Percentiles rank a stretch among this genome's conserved stretches.
These are phyloP conservation scores for Brachionus angularis DNA, from an alignment of 1,140 invertebrate species.

Conservation along the genomic window DNA sequence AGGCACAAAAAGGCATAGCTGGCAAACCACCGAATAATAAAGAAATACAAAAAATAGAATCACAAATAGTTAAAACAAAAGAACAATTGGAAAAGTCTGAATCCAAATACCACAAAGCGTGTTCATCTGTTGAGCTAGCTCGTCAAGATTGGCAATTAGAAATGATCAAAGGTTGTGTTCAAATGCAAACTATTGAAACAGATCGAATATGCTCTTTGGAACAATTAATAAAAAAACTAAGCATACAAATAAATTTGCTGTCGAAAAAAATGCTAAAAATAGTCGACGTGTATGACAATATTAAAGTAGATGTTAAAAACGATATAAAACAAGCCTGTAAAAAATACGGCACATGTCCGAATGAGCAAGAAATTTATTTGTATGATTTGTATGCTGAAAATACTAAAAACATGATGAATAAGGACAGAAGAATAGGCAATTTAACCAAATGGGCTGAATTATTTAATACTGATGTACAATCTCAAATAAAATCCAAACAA, in stretches of 20 bases:
- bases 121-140: constrained; percentile 78
- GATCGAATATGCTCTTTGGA: constrained; percentile 78
- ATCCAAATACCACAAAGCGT: constrained; percentile 84
- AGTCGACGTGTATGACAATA: not conserved
- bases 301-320: not conserved
- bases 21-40: not conserved
- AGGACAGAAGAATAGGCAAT: constrained; percentile 23
- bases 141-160: constrained; percentile 84
- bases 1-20: constrained; percentile 8
- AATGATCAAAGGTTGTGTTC: constrained; percentile 68
- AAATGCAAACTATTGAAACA: constrained; percentile 76
- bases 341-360: constrained; percentile 3
- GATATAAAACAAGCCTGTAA: constrained; percentile 18
- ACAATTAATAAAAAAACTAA: constrained; percentile 41
- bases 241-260: constrained; percentile 4
- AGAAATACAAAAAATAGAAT: constrained; percentile 66
- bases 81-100: constrained; percentile 82
- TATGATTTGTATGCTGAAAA: constrained; percentile 40
- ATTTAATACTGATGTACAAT: not conserved
- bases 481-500: not conserved
- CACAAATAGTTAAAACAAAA: constrained; percentile 81
- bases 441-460: constrained; percentile 12
- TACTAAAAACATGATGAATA: constrained; percentile 44
- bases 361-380: not conserved
- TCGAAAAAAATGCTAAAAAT: not conserved